Conservation (phyloP, 2,888 invertebrate species). For the Pseudococcus jackbeardsleyi region DNA sequence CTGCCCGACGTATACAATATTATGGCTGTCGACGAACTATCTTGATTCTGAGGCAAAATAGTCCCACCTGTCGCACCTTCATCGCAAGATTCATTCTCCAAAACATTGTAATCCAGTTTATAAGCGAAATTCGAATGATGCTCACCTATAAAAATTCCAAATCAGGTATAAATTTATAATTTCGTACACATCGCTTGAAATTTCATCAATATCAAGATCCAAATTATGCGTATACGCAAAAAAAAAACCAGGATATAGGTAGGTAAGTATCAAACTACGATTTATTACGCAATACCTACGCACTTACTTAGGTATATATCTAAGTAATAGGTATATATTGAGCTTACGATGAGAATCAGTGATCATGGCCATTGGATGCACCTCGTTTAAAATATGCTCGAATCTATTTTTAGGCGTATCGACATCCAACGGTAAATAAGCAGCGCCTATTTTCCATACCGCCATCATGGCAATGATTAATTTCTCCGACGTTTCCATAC, state of each 20-base stretch:
- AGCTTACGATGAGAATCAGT: conserved; percentile 75
- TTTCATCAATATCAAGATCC: too few relatives aligned
- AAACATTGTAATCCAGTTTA: conserved; percentile 57
- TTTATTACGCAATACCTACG: not conserved
- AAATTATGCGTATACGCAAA: too few relatives aligned
- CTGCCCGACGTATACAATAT: conserved; percentile 91
- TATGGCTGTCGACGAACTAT: conserved; percentile 73
- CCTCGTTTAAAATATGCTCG: conserved; percentile 81
- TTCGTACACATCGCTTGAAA: too few relatives aligned
- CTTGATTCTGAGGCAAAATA: conserved; percentile 60
- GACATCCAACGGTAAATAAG: conserved; percentile 87
- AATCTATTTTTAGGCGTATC: conserved; percentile 80
- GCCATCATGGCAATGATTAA: conserved; percentile 79
- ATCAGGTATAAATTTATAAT: not conserved
- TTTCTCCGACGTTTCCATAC: conserved; percentile 82
- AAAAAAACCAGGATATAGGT: too few relatives aligned
- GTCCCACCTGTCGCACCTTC: too few relatives aligned
- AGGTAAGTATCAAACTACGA: not conserved
- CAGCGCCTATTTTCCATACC: conserved; percentile 85
- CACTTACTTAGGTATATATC: too few relatives aligned
- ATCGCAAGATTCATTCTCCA: conserved; percentile 65
- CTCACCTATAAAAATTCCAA: not conserved
- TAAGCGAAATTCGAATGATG: conserved; percentile 37
- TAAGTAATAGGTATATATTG: not conserved
- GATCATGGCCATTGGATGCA: conserved; percentile 79